phyloP scores from a whole-genome alignment of 2,888 invertebrate genomes.

The Osmoderma eremita region DNA sequence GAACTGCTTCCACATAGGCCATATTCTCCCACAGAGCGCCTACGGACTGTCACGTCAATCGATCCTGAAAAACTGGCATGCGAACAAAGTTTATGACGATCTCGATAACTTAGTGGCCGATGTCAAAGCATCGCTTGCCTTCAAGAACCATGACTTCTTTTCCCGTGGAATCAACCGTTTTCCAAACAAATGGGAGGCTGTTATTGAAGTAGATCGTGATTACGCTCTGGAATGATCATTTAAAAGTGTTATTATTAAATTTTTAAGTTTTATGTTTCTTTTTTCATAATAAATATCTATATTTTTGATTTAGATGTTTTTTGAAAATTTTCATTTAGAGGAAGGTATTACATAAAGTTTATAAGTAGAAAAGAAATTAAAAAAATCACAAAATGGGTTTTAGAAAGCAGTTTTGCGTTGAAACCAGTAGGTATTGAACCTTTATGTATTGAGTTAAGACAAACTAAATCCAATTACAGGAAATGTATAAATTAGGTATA shows the following conservation, averaged over 20 bases:
- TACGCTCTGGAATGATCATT: neutral
- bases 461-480: no score
- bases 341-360: no score
- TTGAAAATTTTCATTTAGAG: no score
- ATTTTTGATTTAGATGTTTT: no score
- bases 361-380: no score
- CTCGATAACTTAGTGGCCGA: slow-evolving; percentile 9
- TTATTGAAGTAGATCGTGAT: slow-evolving; percentile 5
- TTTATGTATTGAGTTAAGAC: no score
- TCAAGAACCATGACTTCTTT: slow-evolving; percentile 14
- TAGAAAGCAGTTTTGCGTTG: no score
- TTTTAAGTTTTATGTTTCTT: neutral
- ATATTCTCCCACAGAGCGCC: neutral
- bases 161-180: neutral
- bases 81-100: slow-evolving; percentile 14
- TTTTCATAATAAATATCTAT: neutral
- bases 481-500: no score
- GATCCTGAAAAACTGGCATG: slow-evolving; percentile 5
- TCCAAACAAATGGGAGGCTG: slow-evolving; percentile 10
- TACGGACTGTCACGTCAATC: neutral
- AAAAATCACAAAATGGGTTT: no score
- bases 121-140: slow-evolving; percentile 1
- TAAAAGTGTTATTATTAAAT: neutral
- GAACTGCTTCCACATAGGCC: neutral
- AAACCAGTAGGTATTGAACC: no score